Conservation (phyloP, 2,113 vertebrate genomes). For the Cynocephalus volans region DNA sequence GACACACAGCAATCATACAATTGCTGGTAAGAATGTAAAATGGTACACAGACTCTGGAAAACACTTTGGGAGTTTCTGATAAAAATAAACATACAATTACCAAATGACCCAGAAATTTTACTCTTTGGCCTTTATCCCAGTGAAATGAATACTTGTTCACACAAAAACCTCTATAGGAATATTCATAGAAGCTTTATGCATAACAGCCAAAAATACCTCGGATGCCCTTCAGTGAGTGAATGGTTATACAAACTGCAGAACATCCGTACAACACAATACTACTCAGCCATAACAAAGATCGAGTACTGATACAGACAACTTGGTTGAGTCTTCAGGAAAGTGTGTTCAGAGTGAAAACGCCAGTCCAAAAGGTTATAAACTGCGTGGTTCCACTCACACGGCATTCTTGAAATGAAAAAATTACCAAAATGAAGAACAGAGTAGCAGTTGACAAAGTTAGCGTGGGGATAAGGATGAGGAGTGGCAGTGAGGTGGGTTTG, state of each 20-base stretch:
- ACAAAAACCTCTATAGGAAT: background rate
- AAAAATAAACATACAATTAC: background rate
- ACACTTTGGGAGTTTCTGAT: background rate
- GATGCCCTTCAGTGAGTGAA: background rate
- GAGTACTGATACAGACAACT: no score
- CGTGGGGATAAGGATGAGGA: rapidly evolving
- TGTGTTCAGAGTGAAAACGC: background rate
- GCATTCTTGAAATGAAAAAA: background rate
- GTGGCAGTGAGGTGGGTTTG: background rate
- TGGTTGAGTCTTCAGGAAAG: background rate
- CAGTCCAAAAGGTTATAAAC: background rate
- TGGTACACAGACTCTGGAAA: background rate
- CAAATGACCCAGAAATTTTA: background rate
- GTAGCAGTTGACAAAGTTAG: background rate
- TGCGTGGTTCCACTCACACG: rapidly evolving
- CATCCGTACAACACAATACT: background rate
- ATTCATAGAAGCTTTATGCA: background rate
- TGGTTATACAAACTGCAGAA: background rate
- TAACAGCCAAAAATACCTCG: background rate
- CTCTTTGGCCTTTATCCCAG: background rate
- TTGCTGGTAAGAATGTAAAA: background rate
- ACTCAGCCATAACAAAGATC: background rate
- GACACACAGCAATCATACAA: background rate
- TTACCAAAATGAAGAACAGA: background rate
- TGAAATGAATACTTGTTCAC: background rate